A percentile compares a stretch with the other conserved stretches of the same genome.
Conservation (phyloP, 2,888 invertebrate species). For the Resseliella maxima region DNA sequence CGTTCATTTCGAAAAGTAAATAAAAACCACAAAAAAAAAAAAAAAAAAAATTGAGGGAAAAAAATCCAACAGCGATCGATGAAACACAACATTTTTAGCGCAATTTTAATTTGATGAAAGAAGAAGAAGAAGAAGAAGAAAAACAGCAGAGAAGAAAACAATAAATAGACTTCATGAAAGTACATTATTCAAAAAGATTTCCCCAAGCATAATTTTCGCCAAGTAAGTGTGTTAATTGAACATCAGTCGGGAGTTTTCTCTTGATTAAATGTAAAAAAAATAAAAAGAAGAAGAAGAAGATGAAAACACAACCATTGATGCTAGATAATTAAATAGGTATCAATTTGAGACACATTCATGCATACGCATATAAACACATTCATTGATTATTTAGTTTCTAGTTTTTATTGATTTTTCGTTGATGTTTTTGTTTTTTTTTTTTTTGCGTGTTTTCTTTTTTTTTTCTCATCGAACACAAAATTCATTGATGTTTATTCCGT, state of each 20-base stretch:
- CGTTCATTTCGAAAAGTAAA: not conserved
- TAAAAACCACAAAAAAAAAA: not conserved
- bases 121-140: too few relatives aligned
- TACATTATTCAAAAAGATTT: not conserved
- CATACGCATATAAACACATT: not conserved
- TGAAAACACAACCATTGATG: not conserved
- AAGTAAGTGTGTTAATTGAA: constrained; percentile 31
- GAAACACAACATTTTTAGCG: constrained; percentile 3
- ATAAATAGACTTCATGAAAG: constrained; percentile 19
- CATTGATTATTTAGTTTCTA: not conserved
- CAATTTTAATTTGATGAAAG: constrained; percentile 13
- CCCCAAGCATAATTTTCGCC: not conserved
- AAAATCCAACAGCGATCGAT: not conserved
- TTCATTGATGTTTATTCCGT: constrained; percentile 2
- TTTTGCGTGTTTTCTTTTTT: too few relatives aligned
- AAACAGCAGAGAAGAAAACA: not conserved
- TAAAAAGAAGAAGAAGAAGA: too few relatives aligned
- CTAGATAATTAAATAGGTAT: not conserved
- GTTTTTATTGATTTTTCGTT: too few relatives aligned
- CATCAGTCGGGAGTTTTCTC: not conserved
- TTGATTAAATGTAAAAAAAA: not conserved
- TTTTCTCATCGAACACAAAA: not conserved
- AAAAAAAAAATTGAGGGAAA: too few relatives aligned
- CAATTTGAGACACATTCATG: not conserved
- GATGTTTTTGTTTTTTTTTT: too few relatives aligned